phyloP scores from a whole-genome alignment of 1,140 invertebrate species.

The Elymnias hypermnestra region DNA sequence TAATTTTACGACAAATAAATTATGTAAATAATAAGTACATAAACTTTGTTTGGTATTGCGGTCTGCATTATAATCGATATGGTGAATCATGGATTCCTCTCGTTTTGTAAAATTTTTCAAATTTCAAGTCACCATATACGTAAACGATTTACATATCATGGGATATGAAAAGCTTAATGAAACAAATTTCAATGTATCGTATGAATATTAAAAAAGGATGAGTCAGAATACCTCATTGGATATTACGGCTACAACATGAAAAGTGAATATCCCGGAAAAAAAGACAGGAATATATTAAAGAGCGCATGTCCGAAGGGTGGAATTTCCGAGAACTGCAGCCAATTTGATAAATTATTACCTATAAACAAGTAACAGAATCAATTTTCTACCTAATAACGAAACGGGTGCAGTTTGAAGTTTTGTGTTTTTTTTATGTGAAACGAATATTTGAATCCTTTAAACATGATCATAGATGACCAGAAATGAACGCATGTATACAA shows the following conservation, averaged over 20 bases:
- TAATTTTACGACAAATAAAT: conserved; percentile 10
- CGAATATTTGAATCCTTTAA: too few species aligned
- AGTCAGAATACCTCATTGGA: background rate
- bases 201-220: background rate
- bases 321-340: conserved; percentile 1
- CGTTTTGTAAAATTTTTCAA: conserved; percentile 1
- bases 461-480: too few species aligned
- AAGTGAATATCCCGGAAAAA: too few species aligned
- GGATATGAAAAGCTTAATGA: background rate
- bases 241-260: background rate
- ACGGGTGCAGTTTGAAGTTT: background rate
- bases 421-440: too few species aligned
- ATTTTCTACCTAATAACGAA: background rate
- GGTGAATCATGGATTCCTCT: background rate
- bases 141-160: background rate
- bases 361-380: conserved; percentile 4
- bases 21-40: background rate
- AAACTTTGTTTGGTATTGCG: background rate
- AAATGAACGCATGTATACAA: too few species aligned
- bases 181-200: background rate
- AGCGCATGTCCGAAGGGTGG: background rate
- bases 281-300: background rate
- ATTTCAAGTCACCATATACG: background rate
- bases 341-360: conserved; percentile 3
- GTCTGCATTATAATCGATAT: background rate